Evolutionary conservation across 2,113 vertebrate genomes (phyloP).

Genomic region (Oncorhynchus nerka): DNA sequence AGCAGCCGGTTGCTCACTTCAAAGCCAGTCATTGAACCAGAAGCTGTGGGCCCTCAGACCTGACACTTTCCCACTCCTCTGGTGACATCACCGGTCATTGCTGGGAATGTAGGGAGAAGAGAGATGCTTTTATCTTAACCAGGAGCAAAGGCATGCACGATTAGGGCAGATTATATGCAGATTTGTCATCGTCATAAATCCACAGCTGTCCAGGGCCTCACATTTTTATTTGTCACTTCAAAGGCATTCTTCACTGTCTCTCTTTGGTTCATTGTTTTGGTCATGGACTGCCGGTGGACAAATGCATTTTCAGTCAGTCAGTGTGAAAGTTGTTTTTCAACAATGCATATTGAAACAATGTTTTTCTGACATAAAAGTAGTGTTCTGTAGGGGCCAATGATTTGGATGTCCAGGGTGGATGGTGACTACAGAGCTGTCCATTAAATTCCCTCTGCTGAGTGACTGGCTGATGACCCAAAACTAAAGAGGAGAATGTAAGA

Average conservation of each 20-base stretch:
- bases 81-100: conserved; percentile 42
- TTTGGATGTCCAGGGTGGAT: too few relatives aligned
- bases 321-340: background rate
- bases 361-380: too few relatives aligned
- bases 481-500: too few relatives aligned
- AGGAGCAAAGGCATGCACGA: conserved; percentile 58
- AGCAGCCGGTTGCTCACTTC: background rate
- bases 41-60: conserved; percentile 13
- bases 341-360: background rate
- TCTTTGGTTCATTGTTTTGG: conserved; percentile 48
- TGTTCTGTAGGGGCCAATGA: too few relatives aligned
- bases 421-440: too few relatives aligned
- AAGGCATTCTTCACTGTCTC: conserved; percentile 73
- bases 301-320: conserved; percentile 30
- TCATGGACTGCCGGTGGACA: conserved; percentile 29
- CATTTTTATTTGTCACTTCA: conserved; percentile 77
- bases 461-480: too few relatives aligned
- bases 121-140: conserved; percentile 63
- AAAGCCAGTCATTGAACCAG: conserved; percentile 26
- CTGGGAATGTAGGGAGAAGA: conserved; percentile 45
- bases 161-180: conserved; percentile 74
- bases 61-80: conserved; percentile 54
- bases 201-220: conserved; percentile 72
- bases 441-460: too few relatives aligned
- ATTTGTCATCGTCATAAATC: conserved; percentile 80